Conservation (phyloP, 2,797 vertebrate genomes). For the Sandelia bainsii region DNA sequence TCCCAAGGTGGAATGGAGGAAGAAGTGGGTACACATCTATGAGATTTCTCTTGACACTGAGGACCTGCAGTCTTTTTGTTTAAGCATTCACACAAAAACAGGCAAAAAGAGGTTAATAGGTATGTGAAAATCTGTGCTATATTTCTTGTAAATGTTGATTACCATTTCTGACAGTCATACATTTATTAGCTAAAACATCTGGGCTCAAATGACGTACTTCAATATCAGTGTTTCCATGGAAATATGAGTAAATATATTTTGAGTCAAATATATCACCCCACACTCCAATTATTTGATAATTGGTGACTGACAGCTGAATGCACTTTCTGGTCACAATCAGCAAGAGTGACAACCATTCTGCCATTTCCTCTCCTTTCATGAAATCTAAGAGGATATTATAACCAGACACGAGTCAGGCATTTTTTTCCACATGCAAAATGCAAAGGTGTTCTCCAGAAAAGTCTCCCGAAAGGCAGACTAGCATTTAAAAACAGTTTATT, state of each 20-base stretch:
- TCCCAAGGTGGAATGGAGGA: slow-evolving; percentile 58
- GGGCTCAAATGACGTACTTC: slow-evolving; percentile 33
- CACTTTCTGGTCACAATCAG: slow-evolving; percentile 47
- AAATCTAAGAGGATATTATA: slow-evolving; percentile 46
- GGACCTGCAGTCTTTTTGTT: slow-evolving; percentile 35
- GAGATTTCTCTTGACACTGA: slow-evolving; percentile 56
- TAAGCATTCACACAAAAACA: slow-evolving; percentile 42
- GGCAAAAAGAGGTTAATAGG: slow-evolving; percentile 45
- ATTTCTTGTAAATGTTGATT: slow-evolving; percentile 26
- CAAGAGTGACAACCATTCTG: slow-evolving; percentile 49
- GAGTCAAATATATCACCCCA: slow-evolving; percentile 4
- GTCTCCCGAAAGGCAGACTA: background rate
- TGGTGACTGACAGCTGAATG: slow-evolving; percentile 50
- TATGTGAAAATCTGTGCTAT: slow-evolving; percentile 41
- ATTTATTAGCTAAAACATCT: slow-evolving; percentile 60
- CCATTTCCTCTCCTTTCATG: slow-evolving; percentile 50
- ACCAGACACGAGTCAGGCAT: slow-evolving; percentile 48
- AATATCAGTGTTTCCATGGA: slow-evolving; percentile 28
- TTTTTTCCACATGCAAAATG: slow-evolving; percentile 66
- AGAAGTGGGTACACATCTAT: slow-evolving; percentile 44
- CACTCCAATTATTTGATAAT: slow-evolving; percentile 44
- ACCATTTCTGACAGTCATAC: slow-evolving; percentile 32
- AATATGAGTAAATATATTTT: slow-evolving; percentile 1
- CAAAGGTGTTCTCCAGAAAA: slow-evolving; percentile 21
- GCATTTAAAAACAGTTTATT: slow-evolving; percentile 50